Evolutionary conservation across 2,888 invertebrate genomes (phyloP).

Genomic region (Acanthosepion pharaonis): DNA sequence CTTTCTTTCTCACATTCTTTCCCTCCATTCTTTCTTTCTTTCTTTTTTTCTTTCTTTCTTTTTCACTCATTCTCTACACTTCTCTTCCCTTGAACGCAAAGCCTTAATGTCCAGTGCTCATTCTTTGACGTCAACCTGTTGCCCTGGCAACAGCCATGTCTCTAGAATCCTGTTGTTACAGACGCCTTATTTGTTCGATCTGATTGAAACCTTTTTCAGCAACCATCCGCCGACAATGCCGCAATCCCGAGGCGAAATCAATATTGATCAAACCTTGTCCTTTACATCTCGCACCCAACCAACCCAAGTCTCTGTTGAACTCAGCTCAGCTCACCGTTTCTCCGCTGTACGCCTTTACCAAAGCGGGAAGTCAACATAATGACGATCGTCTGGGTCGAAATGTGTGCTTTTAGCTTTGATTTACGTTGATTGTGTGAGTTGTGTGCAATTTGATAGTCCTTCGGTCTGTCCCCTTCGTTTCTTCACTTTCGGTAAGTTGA

Average conservation of each 20-base stretch:
- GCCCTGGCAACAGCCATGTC: neutral
- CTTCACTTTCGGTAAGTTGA: neutral
- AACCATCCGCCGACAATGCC: neutral
- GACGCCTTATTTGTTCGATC: constrained; percentile 20
- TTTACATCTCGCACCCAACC: neutral
- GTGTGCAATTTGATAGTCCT: neutral
- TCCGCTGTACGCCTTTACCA: neutral
- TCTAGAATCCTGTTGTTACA: neutral
- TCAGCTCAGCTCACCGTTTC: constrained; percentile 1
- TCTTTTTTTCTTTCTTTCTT: neutral
- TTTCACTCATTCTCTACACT: neutral
- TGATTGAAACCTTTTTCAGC: neutral
- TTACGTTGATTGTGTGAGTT: neutral
- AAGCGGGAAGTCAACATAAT: neutral
- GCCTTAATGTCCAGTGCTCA: neutral
- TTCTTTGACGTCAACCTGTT: constrained; percentile 4
- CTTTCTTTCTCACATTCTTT: too few relatives aligned
- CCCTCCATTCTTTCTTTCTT: neutral
- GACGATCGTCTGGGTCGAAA: neutral
- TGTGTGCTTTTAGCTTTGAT: neutral
- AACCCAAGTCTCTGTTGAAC: neutral
- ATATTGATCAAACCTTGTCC: constrained; percentile 33
- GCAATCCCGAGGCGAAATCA: constrained; percentile 14
- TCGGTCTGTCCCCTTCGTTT: neutral
- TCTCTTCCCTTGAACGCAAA: neutral